Evolutionary conservation across 2,113 vertebrate genomes (phyloP).

Genomic region (Thymallus thymallus): DNA sequence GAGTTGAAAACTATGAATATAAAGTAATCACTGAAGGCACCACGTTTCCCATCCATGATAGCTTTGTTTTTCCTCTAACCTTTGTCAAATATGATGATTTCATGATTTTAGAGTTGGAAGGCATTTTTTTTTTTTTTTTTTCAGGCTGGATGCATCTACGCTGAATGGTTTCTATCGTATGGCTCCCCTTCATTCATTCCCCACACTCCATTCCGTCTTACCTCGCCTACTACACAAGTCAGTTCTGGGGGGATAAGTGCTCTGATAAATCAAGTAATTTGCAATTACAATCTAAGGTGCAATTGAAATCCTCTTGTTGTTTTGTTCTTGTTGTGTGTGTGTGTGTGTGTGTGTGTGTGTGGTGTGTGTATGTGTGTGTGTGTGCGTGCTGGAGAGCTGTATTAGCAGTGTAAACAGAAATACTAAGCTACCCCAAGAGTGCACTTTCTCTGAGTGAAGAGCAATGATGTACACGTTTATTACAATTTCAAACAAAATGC

Average conservation of each 20-base stretch:
- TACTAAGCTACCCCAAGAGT: slow-evolving; percentile 99
- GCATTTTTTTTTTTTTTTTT: slow-evolving; percentile 16
- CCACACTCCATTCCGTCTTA: not conserved
- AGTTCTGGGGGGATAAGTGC: too few relatives aligned
- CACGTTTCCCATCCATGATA: slow-evolving; percentile 67
- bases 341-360: slow-evolving; percentile 55
- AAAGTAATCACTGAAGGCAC: slow-evolving; percentile 88
- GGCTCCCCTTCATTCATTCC: slow-evolving; percentile 2
- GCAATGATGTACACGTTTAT: slow-evolving; percentile 93
- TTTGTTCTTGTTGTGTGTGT: slow-evolving; percentile 87
- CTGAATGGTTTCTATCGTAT: not conserved
- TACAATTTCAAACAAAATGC: slow-evolving; percentile 99
- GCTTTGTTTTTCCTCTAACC: slow-evolving; percentile 58
- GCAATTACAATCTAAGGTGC: slow-evolving; percentile 69
- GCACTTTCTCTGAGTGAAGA: slow-evolving; percentile 96
- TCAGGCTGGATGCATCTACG: not conserved
- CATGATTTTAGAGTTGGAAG: slow-evolving; percentile 55
- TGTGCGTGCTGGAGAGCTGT: slow-evolving; percentile 67
- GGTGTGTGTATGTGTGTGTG: slow-evolving; percentile 13
- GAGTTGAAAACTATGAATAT: slow-evolving; percentile 93
- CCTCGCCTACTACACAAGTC: too few relatives aligned
- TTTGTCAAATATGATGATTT: slow-evolving; percentile 77
- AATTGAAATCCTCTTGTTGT: slow-evolving; percentile 79
- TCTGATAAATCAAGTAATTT: slow-evolving; percentile 34
- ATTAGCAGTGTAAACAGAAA: slow-evolving; percentile 86